phyloP scores from a whole-genome alignment of 2,113 vertebrate species.

The Syngnathus floridae region DNA sequence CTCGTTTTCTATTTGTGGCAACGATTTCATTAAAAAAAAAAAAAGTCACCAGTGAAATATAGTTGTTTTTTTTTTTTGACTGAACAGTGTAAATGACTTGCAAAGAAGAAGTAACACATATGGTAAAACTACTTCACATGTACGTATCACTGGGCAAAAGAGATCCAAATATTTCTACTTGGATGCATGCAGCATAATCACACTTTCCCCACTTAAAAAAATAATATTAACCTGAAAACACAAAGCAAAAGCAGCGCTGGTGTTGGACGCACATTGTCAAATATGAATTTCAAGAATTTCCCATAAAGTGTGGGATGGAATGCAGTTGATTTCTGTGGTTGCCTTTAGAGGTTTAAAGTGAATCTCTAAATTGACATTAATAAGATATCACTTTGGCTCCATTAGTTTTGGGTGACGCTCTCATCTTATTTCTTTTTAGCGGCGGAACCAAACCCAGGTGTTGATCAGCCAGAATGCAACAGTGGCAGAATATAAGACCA shows the following conservation, averaged over 20 bases:
- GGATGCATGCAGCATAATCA: neutral
- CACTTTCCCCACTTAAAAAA: neutral
- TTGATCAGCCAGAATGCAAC: constrained; percentile 94
- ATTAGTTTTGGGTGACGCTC: constrained; percentile 25
- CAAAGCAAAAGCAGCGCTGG: neutral
- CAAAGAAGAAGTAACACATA: neutral
- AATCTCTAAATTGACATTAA: constrained; percentile 12
- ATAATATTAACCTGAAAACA: neutral
- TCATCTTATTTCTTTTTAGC: constrained; percentile 61
- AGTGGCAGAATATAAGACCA: constrained; percentile 91
- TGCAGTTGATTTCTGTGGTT: neutral
- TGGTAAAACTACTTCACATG: neutral
- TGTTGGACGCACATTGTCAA: neutral
- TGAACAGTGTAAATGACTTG: neutral
- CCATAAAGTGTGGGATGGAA: neutral
- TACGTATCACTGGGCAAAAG: neutral
- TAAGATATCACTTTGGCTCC: constrained; percentile 37
- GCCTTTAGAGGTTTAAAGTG: neutral
- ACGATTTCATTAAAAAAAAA: neutral
- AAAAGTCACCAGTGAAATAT: neutral
- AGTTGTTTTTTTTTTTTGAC: constrained; percentile 4
- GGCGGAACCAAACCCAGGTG: constrained; percentile 93
- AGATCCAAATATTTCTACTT: neutral
- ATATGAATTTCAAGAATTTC: constrained; percentile 8
- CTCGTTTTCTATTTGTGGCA: constrained; percentile 1